Percentiles rank a stretch among this genome's conserved stretches.
These are phyloP conservation scores for Trachythela sp. DNA, from an alignment of 64 coral and sea anemone genomes.

Conservation along the genomic window DNA sequence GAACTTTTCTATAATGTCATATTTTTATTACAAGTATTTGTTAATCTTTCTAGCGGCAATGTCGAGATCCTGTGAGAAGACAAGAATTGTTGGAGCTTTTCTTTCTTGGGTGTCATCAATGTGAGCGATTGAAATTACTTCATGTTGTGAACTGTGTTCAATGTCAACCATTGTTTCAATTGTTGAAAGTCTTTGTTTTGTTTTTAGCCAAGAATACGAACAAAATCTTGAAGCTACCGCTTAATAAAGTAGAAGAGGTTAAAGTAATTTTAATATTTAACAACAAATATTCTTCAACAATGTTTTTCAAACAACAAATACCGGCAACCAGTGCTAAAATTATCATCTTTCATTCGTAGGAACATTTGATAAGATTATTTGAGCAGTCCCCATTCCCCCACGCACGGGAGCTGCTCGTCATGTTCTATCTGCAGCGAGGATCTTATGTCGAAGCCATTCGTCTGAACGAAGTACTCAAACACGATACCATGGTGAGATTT, in stretches of 20 bases:
- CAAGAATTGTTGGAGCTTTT: slow-evolving; percentile 73
- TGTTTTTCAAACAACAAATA: neutral
- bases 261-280: too few species aligned
- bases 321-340: too few species aligned
- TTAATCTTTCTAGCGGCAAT: slow-evolving; percentile 48
- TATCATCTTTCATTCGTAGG: neutral
- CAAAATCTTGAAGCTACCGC: slow-evolving; percentile 63
- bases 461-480: slow-evolving; percentile 70
- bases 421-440: slow-evolving; percentile 81
- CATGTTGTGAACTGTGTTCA: neutral
- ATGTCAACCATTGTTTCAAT: neutral
- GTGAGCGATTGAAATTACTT: slow-evolving; percentile 36
- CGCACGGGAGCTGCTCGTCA: slow-evolving; percentile 78
- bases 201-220: slow-evolving; percentile 59
- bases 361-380: slow-evolving; percentile 62
- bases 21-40: neutral
- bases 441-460: slow-evolving; percentile 81
- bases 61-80: slow-evolving; percentile 51
- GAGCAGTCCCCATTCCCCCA: slow-evolving; percentile 48
- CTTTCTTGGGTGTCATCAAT: slow-evolving; percentile 81
- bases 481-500: slow-evolving; percentile 46
- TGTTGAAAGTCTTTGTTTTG: too few species aligned
- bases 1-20: neutral
- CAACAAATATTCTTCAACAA: neutral
- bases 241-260: slow-evolving; percentile 78